Conservation (phyloP, 2,797 vertebrate species). For the Lerista edwardsae region DNA sequence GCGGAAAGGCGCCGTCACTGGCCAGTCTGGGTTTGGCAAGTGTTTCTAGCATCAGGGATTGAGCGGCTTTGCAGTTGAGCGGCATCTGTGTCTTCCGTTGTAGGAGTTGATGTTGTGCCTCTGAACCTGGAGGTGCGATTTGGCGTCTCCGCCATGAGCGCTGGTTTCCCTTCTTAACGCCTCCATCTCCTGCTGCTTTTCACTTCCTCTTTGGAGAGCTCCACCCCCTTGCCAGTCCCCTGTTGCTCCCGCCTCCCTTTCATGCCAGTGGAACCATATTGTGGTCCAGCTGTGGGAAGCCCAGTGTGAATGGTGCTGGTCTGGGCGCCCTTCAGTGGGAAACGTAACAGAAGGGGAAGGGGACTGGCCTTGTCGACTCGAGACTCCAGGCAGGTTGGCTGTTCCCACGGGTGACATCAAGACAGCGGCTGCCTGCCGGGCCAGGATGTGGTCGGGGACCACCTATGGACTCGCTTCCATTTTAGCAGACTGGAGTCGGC, state of each 20-base stretch:
- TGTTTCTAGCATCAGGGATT: too few species aligned
- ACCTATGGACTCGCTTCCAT: slow-evolving; percentile 39
- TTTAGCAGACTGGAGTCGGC: slow-evolving; percentile 39
- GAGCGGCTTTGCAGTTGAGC: too few species aligned
- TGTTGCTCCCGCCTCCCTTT: background rate
- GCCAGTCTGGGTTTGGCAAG: too few species aligned
- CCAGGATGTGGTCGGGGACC: slow-evolving; percentile 54
- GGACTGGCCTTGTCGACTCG: background rate
- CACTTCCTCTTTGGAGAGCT: slow-evolving; percentile 18
- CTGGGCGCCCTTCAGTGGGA: background rate
- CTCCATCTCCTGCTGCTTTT: slow-evolving; percentile 33
- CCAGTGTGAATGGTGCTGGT: background rate
- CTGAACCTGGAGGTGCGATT: too few species aligned
- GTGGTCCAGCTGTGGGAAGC: background rate
- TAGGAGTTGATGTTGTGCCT: too few species aligned
- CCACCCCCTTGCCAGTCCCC: background rate
- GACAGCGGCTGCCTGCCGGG: background rate
- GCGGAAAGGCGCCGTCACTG: too few species aligned
- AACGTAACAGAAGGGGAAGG: background rate
- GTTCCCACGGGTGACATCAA: slow-evolving; percentile 44
- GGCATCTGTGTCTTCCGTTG: too few species aligned
- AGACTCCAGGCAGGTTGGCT: slow-evolving; percentile 55
- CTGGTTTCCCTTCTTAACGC: background rate
- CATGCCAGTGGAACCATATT: background rate
- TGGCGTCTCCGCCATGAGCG: too few species aligned